Evolutionary conservation across 2,113 vertebrate genomes (phyloP), one percentile per base, ranked within the genome.

Genomic region (Origma solitaria): DNA sequence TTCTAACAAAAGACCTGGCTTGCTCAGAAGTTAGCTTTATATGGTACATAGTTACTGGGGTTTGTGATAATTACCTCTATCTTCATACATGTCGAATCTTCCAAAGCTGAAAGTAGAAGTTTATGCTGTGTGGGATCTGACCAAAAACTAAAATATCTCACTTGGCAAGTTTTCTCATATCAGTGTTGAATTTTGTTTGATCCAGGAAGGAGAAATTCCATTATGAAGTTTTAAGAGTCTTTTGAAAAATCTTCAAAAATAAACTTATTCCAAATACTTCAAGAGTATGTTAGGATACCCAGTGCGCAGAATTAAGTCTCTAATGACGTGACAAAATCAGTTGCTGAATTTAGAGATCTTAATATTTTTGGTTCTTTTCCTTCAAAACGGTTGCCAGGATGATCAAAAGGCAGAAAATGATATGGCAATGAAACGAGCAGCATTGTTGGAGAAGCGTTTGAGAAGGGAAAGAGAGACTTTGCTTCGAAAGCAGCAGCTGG

Each of bases 361-460:
- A 86, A 86, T 75, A 19, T 73, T 80, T 88, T 72, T 68, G 75
- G 35, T 75, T 28, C 30, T 72, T 90, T 96, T 94, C 88, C 51
- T 83, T 86, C 62, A 77, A 96, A 92, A 44, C 3, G 71, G 35
- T 84, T 95, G 24, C 42, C 96, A 99, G 99, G 99, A 99, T 96
- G 99, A 99, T 94, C 98, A 98, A 93, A 99, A 99, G 92, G 98
- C 98, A 45, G 99, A 99, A 90, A 98, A 99, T 73, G 98, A 99
- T 86, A 99, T 99, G 99, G 99, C 99, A 23, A 97, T 99, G 98
- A 99, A 99, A 90, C 98, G 99, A 83, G 99, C 99, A n/a, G 99
- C 99, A 2, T 97, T 99, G 92, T 22, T 99, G 96, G 99, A 99
- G 97, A 99, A 99, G 92, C 98, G 99, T 91, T 96, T 99, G 96